Conservation (phyloP, 2,888 invertebrate species). For the Brenthis ino region DNA sequence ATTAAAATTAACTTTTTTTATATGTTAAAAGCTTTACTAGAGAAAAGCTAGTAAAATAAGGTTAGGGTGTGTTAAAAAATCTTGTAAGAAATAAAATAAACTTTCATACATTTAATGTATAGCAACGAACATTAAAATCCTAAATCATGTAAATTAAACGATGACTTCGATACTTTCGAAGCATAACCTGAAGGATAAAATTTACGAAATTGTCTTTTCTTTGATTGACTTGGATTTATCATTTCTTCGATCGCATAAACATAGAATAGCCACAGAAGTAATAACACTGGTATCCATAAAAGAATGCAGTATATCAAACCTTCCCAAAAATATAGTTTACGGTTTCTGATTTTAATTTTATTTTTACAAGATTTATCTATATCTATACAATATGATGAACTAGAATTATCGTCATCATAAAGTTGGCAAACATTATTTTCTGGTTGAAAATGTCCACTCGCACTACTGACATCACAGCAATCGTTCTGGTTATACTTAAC, state of each 20-base stretch:
- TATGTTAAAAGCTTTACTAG: too few relatives aligned
- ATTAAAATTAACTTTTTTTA: too few relatives aligned
- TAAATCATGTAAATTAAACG: slow-evolving; percentile 57
- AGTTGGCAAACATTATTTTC: slow-evolving; percentile 29
- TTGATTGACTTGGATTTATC: slow-evolving; percentile 25
- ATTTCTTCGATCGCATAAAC: slow-evolving; percentile 51
- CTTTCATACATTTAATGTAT: not conserved
- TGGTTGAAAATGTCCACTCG: slow-evolving; percentile 24
- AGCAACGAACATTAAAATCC: slow-evolving; percentile 54
- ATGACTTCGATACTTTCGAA: slow-evolving; percentile 33
- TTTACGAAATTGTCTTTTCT: not conserved
- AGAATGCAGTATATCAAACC: slow-evolving; percentile 58
- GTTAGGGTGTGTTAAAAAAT: not conserved
- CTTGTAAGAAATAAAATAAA: not conserved
- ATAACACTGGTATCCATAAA: slow-evolving; percentile 58
- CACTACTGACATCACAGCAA: slow-evolving; percentile 17
- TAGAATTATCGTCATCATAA: slow-evolving; percentile 27
- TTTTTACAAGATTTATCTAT: slow-evolving; percentile 39
- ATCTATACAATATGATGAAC: slow-evolving; percentile 41
- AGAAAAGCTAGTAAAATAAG: too few relatives aligned
- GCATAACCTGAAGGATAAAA: not conserved
- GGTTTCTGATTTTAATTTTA: slow-evolving; percentile 38
- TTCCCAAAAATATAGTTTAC: slow-evolving; percentile 51
- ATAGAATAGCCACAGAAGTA: slow-evolving; percentile 54
- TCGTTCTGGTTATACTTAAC: slow-evolving; percentile 17